phyloP scores from a whole-genome alignment of 2,888 invertebrate species.

The Hirtodrosophila alboralis region DNA sequence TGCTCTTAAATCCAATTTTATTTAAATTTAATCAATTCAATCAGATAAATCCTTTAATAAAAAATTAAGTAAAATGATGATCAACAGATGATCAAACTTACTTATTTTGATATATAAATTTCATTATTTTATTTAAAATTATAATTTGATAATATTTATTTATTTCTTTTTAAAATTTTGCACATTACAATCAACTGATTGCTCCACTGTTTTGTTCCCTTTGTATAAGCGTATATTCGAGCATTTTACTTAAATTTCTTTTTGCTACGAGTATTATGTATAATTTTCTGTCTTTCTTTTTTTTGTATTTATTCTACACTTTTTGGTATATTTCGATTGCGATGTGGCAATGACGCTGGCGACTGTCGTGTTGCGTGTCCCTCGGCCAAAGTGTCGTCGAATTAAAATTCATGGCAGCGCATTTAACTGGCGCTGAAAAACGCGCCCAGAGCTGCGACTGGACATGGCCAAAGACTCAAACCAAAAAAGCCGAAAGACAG shows the following conservation, averaged over 20 bases:
- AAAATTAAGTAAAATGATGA: no score
- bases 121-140: no score
- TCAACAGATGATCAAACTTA: no score
- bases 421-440: constrained; percentile 68
- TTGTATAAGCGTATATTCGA: constrained; percentile 27
- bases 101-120: no score
- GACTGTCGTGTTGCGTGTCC: constrained; percentile 67
- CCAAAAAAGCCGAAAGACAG: constrained; percentile 1
- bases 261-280: constrained; percentile 13
- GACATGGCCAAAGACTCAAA: constrained; percentile 11
- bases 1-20: no score
- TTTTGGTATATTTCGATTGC: constrained; percentile 31
- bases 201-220: constrained; percentile 24
- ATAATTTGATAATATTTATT: no score
- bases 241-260: constrained; percentile 53
- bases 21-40: no score
- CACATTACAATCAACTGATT: neutral
- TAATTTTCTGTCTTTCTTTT: constrained; percentile 23
- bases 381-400: constrained; percentile 69
- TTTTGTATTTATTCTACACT: constrained; percentile 4
- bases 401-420: constrained; percentile 76
- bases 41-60: no score
- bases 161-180: constrained; percentile 9
- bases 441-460: constrained; percentile 50
- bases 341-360: constrained; percentile 37